These are phyloP conservation scores for Zoanthus gigantus DNA, from an alignment of 92 coral and sea anemone species.

Conservation along the genomic window DNA sequence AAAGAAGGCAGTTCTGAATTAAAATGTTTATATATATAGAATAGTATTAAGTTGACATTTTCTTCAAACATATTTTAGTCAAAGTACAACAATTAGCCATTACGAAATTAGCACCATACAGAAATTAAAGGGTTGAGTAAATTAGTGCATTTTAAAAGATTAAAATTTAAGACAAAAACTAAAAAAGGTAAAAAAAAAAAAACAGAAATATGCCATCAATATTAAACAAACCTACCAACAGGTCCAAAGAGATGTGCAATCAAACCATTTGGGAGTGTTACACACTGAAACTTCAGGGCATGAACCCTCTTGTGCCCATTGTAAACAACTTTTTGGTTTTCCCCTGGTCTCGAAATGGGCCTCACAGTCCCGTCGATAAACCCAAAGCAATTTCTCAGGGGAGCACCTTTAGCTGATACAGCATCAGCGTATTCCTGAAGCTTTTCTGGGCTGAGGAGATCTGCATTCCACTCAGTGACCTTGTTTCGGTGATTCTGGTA, in stretches of 20 bases:
- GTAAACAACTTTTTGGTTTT: background rate
- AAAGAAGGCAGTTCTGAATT: constrained; percentile 20
- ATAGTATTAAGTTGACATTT: constrained; percentile 7
- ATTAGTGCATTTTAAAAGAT: constrained; percentile 25
- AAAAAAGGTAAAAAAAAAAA: constrained; percentile 18
- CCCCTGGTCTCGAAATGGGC: constrained; percentile 7
- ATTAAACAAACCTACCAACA: constrained; percentile 32
- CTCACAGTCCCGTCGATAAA: too few relatives aligned
- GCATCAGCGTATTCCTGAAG: constrained; percentile 56
- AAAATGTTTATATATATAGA: constrained; percentile 1
- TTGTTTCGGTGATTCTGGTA: constrained; percentile 22
- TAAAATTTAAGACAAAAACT: constrained; percentile 22
- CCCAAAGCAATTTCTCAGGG: constrained; percentile 50
- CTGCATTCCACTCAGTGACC: constrained; percentile 51
- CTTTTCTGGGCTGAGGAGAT: constrained; percentile 43
- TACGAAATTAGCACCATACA: constrained; percentile 28
- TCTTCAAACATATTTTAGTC: constrained; percentile 10
- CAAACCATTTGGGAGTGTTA: constrained; percentile 28
- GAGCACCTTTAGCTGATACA: constrained; percentile 53
- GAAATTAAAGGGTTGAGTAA: constrained; percentile 29
- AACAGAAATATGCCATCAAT: constrained; percentile 21
- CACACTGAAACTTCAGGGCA: constrained; percentile 19
- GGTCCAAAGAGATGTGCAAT: constrained; percentile 27
- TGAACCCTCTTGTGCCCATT: background rate
- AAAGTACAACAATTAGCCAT: constrained; percentile 19